Conservation (phyloP, 2,797 vertebrate genomes). For the Premnoplex brunnescens region DNA sequence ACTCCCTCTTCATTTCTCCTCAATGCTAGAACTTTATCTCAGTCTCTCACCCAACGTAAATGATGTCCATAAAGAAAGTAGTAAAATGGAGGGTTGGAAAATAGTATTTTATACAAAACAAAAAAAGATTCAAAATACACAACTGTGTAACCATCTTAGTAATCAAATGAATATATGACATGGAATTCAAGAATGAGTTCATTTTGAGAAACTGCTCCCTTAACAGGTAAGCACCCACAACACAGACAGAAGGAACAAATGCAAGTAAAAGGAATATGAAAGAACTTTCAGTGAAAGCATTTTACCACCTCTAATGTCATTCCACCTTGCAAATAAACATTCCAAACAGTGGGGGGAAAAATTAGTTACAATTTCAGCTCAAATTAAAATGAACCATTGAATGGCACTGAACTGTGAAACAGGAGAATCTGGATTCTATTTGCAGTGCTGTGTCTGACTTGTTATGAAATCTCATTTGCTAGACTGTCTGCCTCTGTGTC, state of each 20-base stretch:
- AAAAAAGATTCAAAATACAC: not conserved
- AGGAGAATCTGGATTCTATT: not conserved
- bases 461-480: not conserved
- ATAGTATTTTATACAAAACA: not conserved
- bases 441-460: not conserved
- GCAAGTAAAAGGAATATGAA: not conserved
- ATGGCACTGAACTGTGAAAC: not conserved
- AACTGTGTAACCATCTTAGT: not conserved
- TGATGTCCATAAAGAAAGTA: not conserved
- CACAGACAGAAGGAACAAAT: not conserved
- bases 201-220: not conserved
- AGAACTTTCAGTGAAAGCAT: not conserved
- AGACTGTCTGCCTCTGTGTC: not conserved
- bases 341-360: not conserved
- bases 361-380: not conserved
- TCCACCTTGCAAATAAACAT: not conserved
- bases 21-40: not conserved
- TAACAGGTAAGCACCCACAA: not conserved
- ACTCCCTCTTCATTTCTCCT: not conserved
- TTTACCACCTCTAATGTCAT: not conserved
- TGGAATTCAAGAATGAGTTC: not conserved
- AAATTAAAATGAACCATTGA: not conserved
- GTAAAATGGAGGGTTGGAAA: not conserved
- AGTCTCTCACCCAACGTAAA: not conserved
- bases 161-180: not conserved